Base-by-base conservation (phyloP, 2,888 invertebrate species). In the Hesperia comma region DNA sequence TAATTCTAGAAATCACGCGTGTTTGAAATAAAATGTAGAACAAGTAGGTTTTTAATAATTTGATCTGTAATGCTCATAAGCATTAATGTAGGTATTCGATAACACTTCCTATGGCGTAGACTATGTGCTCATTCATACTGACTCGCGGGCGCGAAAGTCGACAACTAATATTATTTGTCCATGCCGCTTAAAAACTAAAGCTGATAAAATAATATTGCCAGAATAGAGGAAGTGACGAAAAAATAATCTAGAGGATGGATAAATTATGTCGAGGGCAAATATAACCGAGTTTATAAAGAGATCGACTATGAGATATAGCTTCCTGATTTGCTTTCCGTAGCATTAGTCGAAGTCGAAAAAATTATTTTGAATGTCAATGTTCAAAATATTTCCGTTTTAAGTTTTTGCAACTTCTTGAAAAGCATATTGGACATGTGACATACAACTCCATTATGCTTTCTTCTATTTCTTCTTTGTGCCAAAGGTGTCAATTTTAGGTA, bases 331-430 rank as follows among this genome's bases (percentile, higher is more conserved):
- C 41, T 57, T 57, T 43, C 17, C 40, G 56, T 40, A 19, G 56
- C 40, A 51, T 53, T 49, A 46, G 58, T 60, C 46, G 33, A 51
- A 61, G 60, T 49, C 19, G n/a, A 37, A 53, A 53, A 32, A 53
- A 26, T 26, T 32, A 53, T 53, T 53, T 26, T 32, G 5, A 7
- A 37, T 57, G n/a, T 41, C 41, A 57, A 26, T n/a, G 10, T 41
- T 41, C 12, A 14, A 43, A 43, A 41, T 10, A 12, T 12, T 37
- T 37, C 12, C 12, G 12, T 37, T 37, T 37, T 37, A 12, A 1
- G 8, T 37, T 37, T 10, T 2, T 37, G 37, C 12, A 12, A 37
- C 12, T 37, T 37, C 8, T 12, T 37, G 2, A 37, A 37, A 2
- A 12, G 5, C 5, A 26, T n/a, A n/a, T n/a, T n/a, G n/a, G n/a